Conservation (phyloP, 1,140 invertebrate genomes). For the Ceratina australensis region DNA sequence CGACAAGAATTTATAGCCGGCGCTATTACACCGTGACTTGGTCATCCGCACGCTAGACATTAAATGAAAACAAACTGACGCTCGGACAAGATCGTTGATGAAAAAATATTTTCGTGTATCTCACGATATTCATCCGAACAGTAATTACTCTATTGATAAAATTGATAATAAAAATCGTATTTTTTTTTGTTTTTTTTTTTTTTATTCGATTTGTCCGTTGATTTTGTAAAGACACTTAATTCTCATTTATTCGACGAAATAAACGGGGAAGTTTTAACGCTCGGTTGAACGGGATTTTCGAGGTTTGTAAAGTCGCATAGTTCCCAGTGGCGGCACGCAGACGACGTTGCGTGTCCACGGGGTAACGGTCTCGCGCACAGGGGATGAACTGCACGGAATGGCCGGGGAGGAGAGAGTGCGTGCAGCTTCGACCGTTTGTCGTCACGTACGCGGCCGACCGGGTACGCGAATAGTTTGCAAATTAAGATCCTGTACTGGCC, state of each 20-base stretch:
- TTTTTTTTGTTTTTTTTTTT: no score
- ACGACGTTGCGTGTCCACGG: conserved; percentile 71
- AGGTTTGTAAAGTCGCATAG: conserved; percentile 59
- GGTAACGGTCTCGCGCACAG: neutral
- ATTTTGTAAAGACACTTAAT: no score
- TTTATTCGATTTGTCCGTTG: no score
- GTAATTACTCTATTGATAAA: no score
- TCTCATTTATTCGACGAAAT: no score
- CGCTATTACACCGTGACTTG: conserved; percentile 5
- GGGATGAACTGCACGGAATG: neutral
- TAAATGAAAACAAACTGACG: conserved; percentile 8
- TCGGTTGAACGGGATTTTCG: conserved; percentile 54
- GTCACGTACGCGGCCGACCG: conserved; percentile 50
- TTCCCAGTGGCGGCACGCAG: conserved; percentile 70
- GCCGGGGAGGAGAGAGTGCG: neutral
- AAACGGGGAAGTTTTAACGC: conserved; percentile 2
- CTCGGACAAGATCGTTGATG: no score
- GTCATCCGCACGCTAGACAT: neutral
- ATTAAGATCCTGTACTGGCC: conserved; percentile 62
- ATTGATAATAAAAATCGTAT: no score
- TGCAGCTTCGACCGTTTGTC: conserved; percentile 50
- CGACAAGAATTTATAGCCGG: conserved; percentile 15
- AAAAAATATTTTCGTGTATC: no score
- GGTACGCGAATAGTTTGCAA: conserved; percentile 67
- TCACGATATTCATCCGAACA: no score